These are phyloP conservation scores for Odocoileus hemionus DNA, from an alignment of 2,113 vertebrate genomes.

Conservation along the genomic window DNA sequence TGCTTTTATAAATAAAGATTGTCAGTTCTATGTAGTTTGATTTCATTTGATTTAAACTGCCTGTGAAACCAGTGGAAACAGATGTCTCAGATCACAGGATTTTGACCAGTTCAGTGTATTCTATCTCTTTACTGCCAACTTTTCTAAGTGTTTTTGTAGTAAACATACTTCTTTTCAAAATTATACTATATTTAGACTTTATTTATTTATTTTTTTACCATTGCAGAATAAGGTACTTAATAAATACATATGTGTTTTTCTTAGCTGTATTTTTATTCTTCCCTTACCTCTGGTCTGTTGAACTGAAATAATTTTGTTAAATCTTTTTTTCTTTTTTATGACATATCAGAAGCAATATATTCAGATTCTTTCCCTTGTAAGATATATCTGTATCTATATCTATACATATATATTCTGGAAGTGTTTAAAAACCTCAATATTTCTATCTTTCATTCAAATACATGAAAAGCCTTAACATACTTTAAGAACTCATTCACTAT, in stretches of 20 bases:
- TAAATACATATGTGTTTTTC: not conserved
- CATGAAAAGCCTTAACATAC: not conserved
- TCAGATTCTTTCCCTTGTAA: not conserved
- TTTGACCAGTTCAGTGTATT: not conserved
- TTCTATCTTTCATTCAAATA: not conserved
- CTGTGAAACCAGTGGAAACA: not conserved
- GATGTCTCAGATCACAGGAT: not conserved
- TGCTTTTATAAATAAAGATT: not conserved
- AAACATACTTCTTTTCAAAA: not conserved
- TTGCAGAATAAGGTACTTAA: not conserved
- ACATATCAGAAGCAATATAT: not conserved
- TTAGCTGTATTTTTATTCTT: not conserved
- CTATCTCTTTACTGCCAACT: not conserved
- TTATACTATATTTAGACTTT: not conserved
- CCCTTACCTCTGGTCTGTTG: not conserved
- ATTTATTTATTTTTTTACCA: not conserved
- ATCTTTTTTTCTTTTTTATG: not conserved
- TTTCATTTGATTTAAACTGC: not conserved
- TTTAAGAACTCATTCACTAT: not conserved
- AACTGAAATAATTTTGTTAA: not conserved
- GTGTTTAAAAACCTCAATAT: not conserved
- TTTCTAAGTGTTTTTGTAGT: not conserved
- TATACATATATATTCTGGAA: not conserved
- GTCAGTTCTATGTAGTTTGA: not conserved
- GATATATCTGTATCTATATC: not conserved